Conservation (phyloP, 2,797 vertebrate species). For the Coluber constrictor region DNA sequence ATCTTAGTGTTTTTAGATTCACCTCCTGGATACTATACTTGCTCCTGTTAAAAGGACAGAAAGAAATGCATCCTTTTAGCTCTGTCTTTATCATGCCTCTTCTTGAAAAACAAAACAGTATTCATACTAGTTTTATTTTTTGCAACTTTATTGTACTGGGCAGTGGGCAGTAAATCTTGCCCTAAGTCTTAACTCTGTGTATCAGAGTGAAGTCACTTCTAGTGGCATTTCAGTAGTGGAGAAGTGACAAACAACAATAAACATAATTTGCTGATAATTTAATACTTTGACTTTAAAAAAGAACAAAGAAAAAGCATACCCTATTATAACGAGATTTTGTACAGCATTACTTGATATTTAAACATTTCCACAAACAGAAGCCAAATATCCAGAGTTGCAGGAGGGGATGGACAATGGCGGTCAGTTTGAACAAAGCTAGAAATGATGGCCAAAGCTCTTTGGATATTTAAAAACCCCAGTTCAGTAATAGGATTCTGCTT, state of each 20-base stretch:
- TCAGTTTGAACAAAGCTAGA: neutral
- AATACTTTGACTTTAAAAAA: neutral
- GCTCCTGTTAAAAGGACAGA: neutral
- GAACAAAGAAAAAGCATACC: neutral
- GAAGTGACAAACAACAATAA: neutral
- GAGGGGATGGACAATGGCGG: conserved; percentile 13
- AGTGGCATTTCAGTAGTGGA: neutral
- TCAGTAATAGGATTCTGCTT: conserved; percentile 50
- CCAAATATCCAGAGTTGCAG: neutral
- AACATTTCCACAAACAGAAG: neutral
- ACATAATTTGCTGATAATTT: neutral
- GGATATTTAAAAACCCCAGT: conserved; percentile 41
- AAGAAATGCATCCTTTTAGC: neutral
- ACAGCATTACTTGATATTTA: neutral
- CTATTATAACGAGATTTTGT: neutral
- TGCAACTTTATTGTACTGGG: neutral
- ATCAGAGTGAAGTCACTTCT: neutral
- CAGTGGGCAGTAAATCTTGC: neutral
- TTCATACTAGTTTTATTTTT: neutral
- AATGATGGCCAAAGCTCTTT: conserved; percentile 6
- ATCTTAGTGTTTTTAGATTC: neutral
- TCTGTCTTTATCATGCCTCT: neutral
- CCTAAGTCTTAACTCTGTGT: neutral
- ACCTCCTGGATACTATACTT: neutral
- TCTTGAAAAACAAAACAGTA: neutral